Conservation (phyloP, 2,113 vertebrate genomes). For the Upupa epops region DNA sequence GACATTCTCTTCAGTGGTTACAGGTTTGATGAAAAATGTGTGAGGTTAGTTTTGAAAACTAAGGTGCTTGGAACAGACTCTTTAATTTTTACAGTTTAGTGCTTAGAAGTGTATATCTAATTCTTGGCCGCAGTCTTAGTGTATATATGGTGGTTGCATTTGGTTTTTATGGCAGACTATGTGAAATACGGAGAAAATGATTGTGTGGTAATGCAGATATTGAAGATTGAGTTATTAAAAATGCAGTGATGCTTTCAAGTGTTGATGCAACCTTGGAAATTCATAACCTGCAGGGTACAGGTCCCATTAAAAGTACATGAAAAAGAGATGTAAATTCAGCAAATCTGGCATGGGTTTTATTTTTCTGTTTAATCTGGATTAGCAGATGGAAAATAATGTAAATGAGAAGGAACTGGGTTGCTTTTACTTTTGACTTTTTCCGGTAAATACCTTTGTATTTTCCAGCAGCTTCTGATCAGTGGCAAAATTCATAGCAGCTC, state of each 20-base stretch:
- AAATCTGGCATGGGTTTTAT: background rate
- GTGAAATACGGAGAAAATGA: background rate
- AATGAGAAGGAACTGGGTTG: background rate
- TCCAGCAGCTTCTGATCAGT: slow-evolving; percentile 13
- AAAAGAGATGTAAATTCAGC: background rate
- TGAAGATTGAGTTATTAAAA: background rate
- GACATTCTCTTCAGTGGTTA: background rate
- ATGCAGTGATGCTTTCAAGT: background rate
- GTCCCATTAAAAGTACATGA: background rate
- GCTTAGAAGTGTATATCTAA: background rate
- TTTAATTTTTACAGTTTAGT: background rate
- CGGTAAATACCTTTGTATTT: background rate
- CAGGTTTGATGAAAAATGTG: background rate
- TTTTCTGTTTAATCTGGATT: background rate
- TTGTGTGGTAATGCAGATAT: background rate
- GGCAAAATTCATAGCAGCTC: background rate
- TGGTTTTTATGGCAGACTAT: background rate
- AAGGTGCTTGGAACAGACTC: background rate
- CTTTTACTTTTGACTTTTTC: slow-evolving; percentile 8
- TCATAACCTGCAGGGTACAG: background rate
- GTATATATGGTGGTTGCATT: background rate
- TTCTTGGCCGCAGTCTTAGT: background rate
- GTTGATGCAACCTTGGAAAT: background rate
- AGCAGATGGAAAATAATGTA: background rate
- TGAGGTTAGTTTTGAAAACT: background rate